These are phyloP conservation scores for Danaus chrysippus DNA, from an alignment of 2,888 invertebrate species.

Conservation along the genomic window DNA sequence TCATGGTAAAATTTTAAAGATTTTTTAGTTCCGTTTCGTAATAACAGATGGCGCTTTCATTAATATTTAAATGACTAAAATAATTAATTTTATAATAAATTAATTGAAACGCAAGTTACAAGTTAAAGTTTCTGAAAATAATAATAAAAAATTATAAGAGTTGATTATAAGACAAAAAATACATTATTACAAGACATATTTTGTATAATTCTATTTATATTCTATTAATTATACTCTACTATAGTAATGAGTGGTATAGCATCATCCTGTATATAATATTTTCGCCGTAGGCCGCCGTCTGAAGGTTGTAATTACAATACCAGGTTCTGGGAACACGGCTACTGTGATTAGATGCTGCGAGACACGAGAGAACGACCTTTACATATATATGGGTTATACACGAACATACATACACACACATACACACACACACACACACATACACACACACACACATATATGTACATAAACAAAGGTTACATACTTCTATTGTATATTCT, in stretches of 20 bases:
- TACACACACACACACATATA: background rate
- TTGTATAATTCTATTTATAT: too few species aligned
- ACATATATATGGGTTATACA: background rate
- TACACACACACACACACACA: background rate
- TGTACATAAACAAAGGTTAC: too few species aligned
- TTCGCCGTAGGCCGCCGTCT: background rate
- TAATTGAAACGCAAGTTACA: too few species aligned
- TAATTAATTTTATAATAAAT: too few species aligned
- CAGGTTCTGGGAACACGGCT: constrained; percentile 38
- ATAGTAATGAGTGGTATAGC: background rate
- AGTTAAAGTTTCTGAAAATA: too few species aligned
- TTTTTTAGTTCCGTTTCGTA: background rate
- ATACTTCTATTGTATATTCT: too few species aligned
- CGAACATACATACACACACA: background rate
- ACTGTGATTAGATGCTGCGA: constrained; percentile 70
- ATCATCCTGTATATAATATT: background rate
- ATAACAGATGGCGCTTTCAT: too few species aligned
- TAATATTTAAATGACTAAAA: too few species aligned
- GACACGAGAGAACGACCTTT: constrained; percentile 13
- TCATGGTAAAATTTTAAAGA: constrained; percentile 7
- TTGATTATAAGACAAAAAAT: too few species aligned
- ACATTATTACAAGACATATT: too few species aligned
- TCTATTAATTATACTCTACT: background rate
- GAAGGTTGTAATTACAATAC: constrained; percentile 4
- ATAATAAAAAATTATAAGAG: too few species aligned